Base-by-base conservation (phyloP, 2,113 vertebrate genomes). In the Siniperca knerii region DNA sequence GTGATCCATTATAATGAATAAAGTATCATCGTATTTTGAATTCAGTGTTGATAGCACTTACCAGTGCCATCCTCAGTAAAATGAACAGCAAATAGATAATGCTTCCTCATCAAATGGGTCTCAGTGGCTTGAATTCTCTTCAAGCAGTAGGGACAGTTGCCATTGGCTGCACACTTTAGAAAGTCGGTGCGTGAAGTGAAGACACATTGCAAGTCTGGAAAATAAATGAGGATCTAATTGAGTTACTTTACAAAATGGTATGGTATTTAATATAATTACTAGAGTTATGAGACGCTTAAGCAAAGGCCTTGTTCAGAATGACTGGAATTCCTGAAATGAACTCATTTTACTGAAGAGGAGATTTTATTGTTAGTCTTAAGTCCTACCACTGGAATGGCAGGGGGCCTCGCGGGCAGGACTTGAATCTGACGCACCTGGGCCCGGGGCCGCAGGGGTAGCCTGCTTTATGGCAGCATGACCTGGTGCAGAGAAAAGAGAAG, bases 111-210 rank as follows among this genome's bases (percentile, higher is more conserved):
- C 64, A 90, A 48, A 64, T 88, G 86, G 4, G 20, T 50, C 54
- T 81, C 69, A 21, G 5, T 71, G 52, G 80, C 77, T 23, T n/a
- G 23, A 18, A 21, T 7, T 16, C 4, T 48, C 23, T 82, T 90
- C 21, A 86, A 13, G 80, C 86, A 90, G 70, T 58, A 84, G 23
- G 61, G 81, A 58, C 88, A 90, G 54, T 61, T 50, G 9, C 7
- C 52, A 23, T 13, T 8, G 18, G 8, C 0, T 16, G 62, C 73
- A 40, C 15, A 78, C 72, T 60, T 81, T 0, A 84, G n/a, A 40
- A 89, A 78, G 57, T 81, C 74, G 0, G 60, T 58, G 57, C 10
- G 40, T 18, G 86, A 83, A 5, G 65, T 65, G 57, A 88, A 87
- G 70, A 42, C 55, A 44, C 21, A 54, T 57, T 66, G 48, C 29